A percentile compares a stretch with the other conserved stretches of the same genome.
Evolutionary conservation across 1,140 invertebrate species (phyloP).

Genomic region (Sycophaga agraensis): DNA sequence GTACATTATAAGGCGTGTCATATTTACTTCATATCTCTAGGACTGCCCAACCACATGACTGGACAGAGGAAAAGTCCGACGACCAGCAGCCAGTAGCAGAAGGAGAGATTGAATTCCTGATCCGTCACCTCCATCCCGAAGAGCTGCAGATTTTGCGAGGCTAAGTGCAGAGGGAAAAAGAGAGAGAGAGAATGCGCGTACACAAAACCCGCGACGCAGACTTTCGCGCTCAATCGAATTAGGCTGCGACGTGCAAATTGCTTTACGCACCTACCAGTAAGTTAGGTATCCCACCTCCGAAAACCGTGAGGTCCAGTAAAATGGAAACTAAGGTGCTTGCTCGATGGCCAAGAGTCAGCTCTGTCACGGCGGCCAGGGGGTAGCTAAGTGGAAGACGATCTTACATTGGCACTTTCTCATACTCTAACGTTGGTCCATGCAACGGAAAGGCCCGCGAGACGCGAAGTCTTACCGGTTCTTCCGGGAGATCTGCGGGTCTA

Average conservation of each 20-base stretch:
- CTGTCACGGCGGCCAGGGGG: slow-evolving; percentile 75
- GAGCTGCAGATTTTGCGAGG: slow-evolving; percentile 74
- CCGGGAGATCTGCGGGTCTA: slow-evolving; percentile 66
- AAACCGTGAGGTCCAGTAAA: slow-evolving; percentile 71
- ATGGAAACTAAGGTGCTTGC: slow-evolving; percentile 65
- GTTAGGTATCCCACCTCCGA: slow-evolving; percentile 74
- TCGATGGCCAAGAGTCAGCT: slow-evolving; percentile 66
- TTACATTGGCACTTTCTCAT: too few species aligned
- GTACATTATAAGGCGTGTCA: too few species aligned
- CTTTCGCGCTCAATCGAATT: too few species aligned
- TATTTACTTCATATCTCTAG: slow-evolving; percentile 83
- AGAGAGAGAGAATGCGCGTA: too few species aligned
- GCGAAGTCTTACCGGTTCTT: slow-evolving; percentile 70
- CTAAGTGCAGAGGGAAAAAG: slow-evolving; percentile 57
- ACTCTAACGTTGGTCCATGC: too few species aligned
- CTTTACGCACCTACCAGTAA: slow-evolving; percentile 68
- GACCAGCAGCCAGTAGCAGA: slow-evolving; percentile 75
- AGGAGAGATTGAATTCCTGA: slow-evolving; percentile 66
- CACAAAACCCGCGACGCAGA: too few species aligned
- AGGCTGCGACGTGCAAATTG: too few species aligned
- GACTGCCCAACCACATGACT: slow-evolving; percentile 79
- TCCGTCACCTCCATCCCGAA: slow-evolving; percentile 68
- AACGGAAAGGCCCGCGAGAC: too few species aligned
- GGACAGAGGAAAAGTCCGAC: slow-evolving; percentile 71
- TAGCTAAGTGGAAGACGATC: slow-evolving; percentile 58